Evolutionary conservation across 2,113 vertebrate species (phyloP).

Genomic region (Pheucticus melanocephalus): DNA sequence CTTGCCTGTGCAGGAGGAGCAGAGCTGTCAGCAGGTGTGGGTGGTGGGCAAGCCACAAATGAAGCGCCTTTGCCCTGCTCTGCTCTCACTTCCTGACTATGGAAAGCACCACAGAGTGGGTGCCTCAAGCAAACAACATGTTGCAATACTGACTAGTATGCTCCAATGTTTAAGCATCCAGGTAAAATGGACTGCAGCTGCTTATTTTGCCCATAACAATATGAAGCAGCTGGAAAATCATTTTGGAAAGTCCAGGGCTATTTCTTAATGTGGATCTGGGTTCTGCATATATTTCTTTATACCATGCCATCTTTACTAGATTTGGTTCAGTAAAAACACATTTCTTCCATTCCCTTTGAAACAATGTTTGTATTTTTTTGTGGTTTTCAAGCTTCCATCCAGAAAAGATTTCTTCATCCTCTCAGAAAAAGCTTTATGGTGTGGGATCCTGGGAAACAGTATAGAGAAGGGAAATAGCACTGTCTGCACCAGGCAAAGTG

Average conservation of each 20-base stretch:
- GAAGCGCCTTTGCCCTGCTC: neutral
- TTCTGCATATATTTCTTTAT: neutral
- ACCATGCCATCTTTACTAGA: neutral
- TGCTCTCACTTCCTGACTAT: neutral
- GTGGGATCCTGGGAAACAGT: neutral
- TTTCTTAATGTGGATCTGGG: neutral
- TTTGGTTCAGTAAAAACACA: neutral
- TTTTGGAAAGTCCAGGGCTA: neutral
- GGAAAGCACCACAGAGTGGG: neutral
- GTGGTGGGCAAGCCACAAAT: neutral
- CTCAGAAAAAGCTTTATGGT: neutral
- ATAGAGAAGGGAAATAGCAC: neutral
- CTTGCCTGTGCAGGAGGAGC: neutral
- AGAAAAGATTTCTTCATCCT: slow-evolving; percentile 11
- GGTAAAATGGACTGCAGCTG: slow-evolving; percentile 17
- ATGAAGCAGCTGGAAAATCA: slow-evolving; percentile 2
- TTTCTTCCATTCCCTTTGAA: neutral
- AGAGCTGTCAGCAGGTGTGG: rapidly evolving
- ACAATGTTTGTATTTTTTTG: neutral
- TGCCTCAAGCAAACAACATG: neutral
- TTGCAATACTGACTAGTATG: neutral
- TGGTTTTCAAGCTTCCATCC: neutral
- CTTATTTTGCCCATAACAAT: neutral
- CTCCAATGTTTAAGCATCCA: neutral
- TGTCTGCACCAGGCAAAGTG: neutral